These are phyloP conservation scores for Saxidomus purpurata DNA, from an alignment of 1,140 invertebrate species.

Conservation along the genomic window DNA sequence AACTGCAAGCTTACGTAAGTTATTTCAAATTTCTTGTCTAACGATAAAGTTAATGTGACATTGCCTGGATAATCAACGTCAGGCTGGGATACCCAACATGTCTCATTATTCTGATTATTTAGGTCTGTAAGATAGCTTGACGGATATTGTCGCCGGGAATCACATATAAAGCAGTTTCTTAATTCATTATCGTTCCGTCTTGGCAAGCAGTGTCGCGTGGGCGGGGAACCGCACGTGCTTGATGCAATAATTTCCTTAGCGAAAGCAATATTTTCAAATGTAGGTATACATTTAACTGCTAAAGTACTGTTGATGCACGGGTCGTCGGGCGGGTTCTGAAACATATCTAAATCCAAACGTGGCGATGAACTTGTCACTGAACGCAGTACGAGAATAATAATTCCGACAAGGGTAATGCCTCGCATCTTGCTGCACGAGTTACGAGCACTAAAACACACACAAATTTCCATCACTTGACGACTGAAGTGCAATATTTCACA, in stretches of 20 bases:
- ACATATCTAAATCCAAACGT: constrained; percentile 55
- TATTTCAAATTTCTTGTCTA: constrained; percentile 97
- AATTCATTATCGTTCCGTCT: constrained; percentile 79
- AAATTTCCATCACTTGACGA: background rate
- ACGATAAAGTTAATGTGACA: constrained; percentile 81
- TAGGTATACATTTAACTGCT: constrained; percentile 88
- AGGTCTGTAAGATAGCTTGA: constrained; percentile 95
- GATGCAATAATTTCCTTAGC: constrained; percentile 94
- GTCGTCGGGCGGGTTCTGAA: constrained; percentile 87
- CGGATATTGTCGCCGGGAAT: constrained; percentile 92
- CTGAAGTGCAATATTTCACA: constrained; percentile 30
- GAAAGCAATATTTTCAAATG: constrained; percentile 99
- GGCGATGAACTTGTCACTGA: constrained; percentile 1
- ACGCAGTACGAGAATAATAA: constrained; percentile 12
- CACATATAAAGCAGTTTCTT: constrained; percentile 94
- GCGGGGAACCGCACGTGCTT: constrained; percentile 93
- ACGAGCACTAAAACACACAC: background rate
- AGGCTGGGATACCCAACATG: constrained; percentile 95
- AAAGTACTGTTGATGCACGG: constrained; percentile 94
- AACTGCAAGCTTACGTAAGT: constrained; percentile 98
- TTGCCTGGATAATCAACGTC: constrained; percentile 78
- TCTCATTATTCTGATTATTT: constrained; percentile 98
- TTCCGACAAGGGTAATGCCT: background rate
- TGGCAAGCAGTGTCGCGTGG: constrained; percentile 81
- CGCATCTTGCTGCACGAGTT: constrained; percentile 3